Evolutionary conservation across 2,888 invertebrate genomes (phyloP).

Genomic region (Seira musarum): DNA sequence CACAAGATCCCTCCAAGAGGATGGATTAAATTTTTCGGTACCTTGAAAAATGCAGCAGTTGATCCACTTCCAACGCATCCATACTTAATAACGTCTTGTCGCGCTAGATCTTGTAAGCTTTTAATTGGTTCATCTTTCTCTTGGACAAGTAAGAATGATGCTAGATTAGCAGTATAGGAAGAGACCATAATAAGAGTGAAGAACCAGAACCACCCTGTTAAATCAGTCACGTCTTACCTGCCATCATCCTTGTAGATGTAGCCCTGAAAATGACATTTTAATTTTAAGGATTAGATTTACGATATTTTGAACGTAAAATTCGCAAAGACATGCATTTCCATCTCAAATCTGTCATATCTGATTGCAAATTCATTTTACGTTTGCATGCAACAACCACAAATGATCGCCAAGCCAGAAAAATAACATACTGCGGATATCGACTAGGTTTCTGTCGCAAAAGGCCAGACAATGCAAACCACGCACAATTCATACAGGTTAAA

Average conservation of each 20-base stretch:
- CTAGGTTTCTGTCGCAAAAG: conserved; percentile 61
- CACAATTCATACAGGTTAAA: conserved; percentile 58
- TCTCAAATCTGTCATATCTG: neutral
- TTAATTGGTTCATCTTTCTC: conserved; percentile 96
- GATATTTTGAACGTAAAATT: neutral
- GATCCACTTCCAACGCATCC: conserved; percentile 95
- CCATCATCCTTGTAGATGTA: conserved; percentile 61
- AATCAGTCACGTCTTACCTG: conserved; percentile 42
- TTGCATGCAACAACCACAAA: neutral
- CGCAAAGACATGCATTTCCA: neutral
- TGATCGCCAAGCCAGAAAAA: neutral
- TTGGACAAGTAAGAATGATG: conserved; percentile 98
- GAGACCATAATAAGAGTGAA: conserved; percentile 98
- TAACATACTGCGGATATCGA: conserved; percentile 59
- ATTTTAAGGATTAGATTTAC: neutral
- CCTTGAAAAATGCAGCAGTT: conserved; percentile 98
- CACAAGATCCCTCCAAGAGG: conserved; percentile 52
- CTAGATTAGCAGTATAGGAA: conserved; percentile 98
- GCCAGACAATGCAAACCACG: conserved; percentile 62
- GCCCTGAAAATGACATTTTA: conserved; percentile 38
- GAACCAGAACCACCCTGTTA: conserved; percentile 80
- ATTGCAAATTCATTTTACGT: neutral
- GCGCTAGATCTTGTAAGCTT: conserved; percentile 94
- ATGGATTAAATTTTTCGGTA: too few species aligned
- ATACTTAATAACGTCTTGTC: conserved; percentile 93